These are phyloP conservation scores for Odontesthes bonariensis DNA, from an alignment of 2,113 vertebrate genomes.

Conservation along the genomic window DNA sequence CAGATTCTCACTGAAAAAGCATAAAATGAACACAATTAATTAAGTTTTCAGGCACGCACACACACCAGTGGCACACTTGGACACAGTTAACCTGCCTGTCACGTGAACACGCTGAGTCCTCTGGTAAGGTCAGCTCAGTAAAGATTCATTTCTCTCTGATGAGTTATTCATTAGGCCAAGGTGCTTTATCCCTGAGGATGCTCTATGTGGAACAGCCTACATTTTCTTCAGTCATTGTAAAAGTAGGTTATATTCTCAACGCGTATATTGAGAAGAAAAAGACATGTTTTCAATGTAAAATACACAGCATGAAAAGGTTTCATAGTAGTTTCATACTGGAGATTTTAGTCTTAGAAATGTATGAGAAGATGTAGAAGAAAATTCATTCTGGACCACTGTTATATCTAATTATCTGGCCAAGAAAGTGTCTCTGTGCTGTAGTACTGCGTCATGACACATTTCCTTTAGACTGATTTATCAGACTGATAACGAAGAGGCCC, in stretches of 20 bases:
- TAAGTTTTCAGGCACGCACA: not conserved
- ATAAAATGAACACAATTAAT: constrained; percentile 9
- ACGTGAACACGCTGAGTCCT: constrained; percentile 29
- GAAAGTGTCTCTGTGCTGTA: constrained; percentile 13
- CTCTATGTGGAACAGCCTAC: constrained; percentile 32
- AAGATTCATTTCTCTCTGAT: constrained; percentile 56
- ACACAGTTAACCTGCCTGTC: constrained; percentile 41
- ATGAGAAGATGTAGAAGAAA: not conserved
- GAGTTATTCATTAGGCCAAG: constrained; percentile 26
- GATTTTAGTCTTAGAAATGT: constrained; percentile 2
- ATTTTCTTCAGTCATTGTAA: not conserved
- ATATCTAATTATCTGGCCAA: constrained; percentile 20
- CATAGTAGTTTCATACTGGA: constrained; percentile 12
- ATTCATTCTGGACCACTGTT: not conserved
- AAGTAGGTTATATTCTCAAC: not conserved
- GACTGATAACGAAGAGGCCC: constrained; percentile 47
- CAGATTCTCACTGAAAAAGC: constrained; percentile 44
- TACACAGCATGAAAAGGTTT: not conserved
- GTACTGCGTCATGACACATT: constrained; percentile 12
- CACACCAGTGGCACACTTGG: constrained; percentile 23
- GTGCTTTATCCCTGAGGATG: constrained; percentile 27
- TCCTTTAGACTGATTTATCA: constrained; percentile 18
- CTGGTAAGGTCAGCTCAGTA: constrained; percentile 42
- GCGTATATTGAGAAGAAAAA: not conserved
- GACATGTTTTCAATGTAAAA: constrained; percentile 1